A percentile compares a stretch with the other conserved stretches of the same genome.
phyloP scores from a whole-genome alignment of 2,888 invertebrate genomes.

The Acanthoscelides obtectus region DNA sequence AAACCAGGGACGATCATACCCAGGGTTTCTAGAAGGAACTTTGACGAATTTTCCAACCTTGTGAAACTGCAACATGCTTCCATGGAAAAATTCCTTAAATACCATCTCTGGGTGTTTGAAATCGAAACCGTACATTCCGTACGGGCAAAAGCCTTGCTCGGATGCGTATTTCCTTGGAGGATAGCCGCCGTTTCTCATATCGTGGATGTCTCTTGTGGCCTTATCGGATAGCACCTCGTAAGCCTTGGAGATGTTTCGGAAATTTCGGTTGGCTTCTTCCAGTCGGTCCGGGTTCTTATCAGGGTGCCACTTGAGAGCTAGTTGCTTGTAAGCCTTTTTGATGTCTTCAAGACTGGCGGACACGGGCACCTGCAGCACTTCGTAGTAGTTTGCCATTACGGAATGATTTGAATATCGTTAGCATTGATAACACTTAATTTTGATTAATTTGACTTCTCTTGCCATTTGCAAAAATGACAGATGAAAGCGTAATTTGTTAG shows the following conservation, averaged over 20 bases:
- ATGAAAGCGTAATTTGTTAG: background rate
- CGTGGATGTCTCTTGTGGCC: slow-evolving; percentile 16
- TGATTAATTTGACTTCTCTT: background rate
- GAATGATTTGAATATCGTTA: background rate
- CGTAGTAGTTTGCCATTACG: slow-evolving; percentile 19
- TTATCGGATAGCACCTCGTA: slow-evolving; percentile 20
- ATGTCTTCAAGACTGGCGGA: slow-evolving; percentile 17
- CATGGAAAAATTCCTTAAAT: slow-evolving; percentile 20
- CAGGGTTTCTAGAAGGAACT: background rate
- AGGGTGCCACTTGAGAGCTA: slow-evolving; percentile 23
- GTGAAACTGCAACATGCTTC: slow-evolving; percentile 14
- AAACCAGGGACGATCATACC: too few species aligned
- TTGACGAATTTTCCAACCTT: background rate
- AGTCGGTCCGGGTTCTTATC: slow-evolving; percentile 24
- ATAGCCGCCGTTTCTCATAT: slow-evolving; percentile 10
- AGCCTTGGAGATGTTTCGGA: slow-evolving; percentile 21
- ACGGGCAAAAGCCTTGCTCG: background rate
- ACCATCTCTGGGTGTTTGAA: slow-evolving; percentile 18
- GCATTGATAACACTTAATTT: background rate
- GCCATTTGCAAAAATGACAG: background rate
- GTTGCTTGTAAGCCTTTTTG: slow-evolving; percentile 20
- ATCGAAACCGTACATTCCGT: slow-evolving; percentile 1
- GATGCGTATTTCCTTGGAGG: background rate
- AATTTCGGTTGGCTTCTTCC: slow-evolving; percentile 14
- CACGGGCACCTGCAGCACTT: slow-evolving; percentile 14